Evolutionary conservation across 1,140 invertebrate species (phyloP).

Genomic region (Homarus americanus): DNA sequence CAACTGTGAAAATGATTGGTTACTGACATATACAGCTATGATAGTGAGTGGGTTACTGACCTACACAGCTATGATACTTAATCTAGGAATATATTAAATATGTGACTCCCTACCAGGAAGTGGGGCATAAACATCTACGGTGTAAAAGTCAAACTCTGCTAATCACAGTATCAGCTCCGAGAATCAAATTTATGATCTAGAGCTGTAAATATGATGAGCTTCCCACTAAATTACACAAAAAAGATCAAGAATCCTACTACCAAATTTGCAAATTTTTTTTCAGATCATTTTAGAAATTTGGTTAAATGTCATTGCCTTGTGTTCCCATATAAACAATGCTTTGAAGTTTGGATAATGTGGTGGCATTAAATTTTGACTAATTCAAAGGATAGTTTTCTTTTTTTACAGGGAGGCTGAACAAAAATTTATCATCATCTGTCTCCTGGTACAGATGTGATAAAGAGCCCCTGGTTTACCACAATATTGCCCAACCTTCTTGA

Average conservation of each 20-base stretch:
- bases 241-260: neutral
- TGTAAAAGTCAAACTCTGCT: neutral
- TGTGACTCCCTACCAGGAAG: neutral
- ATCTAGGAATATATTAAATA: neutral
- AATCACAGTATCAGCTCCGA: neutral
- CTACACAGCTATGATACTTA: neutral
- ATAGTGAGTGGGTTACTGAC: too few relatives aligned
- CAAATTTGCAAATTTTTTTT: neutral
- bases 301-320: neutral
- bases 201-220: neutral
- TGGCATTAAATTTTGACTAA: neutral
- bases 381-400: neutral
- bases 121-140: neutral
- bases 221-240: neutral
- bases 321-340: neutral
- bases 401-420: neutral
- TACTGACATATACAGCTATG: neutral
- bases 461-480: constrained; percentile 32
- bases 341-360: neutral
- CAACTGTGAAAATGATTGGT: neutral
- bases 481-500: constrained; percentile 19
- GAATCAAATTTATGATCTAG: neutral
- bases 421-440: neutral
- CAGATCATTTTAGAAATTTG: neutral
- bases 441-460: neutral